These are phyloP conservation scores for Sebastes steindachneri DNA, from an alignment of 2,797 vertebrate genomes.

Conservation along the genomic window DNA sequence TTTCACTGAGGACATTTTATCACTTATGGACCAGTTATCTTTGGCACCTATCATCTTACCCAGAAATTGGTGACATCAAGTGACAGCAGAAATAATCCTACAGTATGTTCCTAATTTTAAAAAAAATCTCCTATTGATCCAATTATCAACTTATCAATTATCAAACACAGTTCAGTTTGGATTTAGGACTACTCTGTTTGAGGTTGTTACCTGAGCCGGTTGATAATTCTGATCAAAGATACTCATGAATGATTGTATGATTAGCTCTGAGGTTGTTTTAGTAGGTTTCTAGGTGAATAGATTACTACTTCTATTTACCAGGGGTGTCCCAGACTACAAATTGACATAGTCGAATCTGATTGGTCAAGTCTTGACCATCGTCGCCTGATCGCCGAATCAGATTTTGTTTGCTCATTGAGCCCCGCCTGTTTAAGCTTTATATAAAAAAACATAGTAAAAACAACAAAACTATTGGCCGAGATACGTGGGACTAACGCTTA, in stretches of 20 bases:
- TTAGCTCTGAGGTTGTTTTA: neutral
- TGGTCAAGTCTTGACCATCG: too few species aligned
- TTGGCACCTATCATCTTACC: neutral
- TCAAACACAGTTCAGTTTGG: neutral
- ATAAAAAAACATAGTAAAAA: too few species aligned
- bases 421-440: too few species aligned
- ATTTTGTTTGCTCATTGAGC: too few species aligned
- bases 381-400: too few species aligned
- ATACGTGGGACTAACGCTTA: too few species aligned
- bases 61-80: too few species aligned
- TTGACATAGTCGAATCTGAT: too few species aligned
- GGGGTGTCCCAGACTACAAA: too few species aligned
- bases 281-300: neutral
- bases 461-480: too few species aligned
- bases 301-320: neutral
- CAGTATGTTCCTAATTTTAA: too few species aligned
- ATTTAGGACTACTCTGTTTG: neutral
- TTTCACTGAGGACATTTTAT: neutral
- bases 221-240: neutral
- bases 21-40: neutral
- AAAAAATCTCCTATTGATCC: neutral
- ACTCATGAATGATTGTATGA: neutral
- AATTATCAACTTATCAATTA: neutral
- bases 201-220: neutral
- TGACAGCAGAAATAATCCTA: too few species aligned